Evolutionary conservation across 2,797 vertebrate species (phyloP).

Genomic region (Gymnoscopelus braueri): DNA sequence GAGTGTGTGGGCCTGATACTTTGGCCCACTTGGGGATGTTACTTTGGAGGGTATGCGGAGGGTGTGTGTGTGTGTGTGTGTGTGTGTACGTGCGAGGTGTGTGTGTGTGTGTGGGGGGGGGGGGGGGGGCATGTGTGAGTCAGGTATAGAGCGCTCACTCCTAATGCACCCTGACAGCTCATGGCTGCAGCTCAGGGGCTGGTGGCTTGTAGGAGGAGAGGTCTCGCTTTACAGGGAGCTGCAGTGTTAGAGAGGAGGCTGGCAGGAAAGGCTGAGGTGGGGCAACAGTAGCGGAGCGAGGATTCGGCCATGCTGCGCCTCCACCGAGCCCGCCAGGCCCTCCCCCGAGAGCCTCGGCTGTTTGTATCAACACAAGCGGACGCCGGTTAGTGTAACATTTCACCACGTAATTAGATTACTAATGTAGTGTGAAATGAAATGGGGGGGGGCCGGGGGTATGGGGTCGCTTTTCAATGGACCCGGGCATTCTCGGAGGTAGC

Average conservation of each 20-base stretch:
- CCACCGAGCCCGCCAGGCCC: slow-evolving; percentile 25
- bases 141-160: slow-evolving; percentile 35
- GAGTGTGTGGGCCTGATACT: slow-evolving; percentile 51
- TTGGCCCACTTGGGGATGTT: slow-evolving; percentile 41
- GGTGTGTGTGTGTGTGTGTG: too few relatives aligned
- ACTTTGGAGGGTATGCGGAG: slow-evolving; percentile 6
- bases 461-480: slow-evolving; percentile 35
- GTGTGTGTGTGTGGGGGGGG: too few relatives aligned
- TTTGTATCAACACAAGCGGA: slow-evolving; percentile 37
- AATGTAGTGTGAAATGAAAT: slow-evolving; percentile 77
- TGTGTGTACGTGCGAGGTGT: too few relatives aligned
- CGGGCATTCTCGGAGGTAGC: slow-evolving; percentile 46
- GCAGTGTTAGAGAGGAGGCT: slow-evolving; percentile 16
- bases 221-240: slow-evolving; percentile 52
- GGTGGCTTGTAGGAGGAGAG: slow-evolving; percentile 44
- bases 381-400: slow-evolving; percentile 59
- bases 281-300: slow-evolving; percentile 63
- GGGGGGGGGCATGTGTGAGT: too few relatives aligned
- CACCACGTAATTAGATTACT: slow-evolving; percentile 75
- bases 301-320: slow-evolving; percentile 28
- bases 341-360: slow-evolving; percentile 13
- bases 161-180: slow-evolving; percentile 74
- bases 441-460: slow-evolving; percentile 21
- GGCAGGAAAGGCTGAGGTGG: slow-evolving; percentile 39
- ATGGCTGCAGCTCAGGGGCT: slow-evolving; percentile 64